Evolutionary conservation across 2,797 vertebrate species (phyloP), one percentile per base, ranked within the genome.

Genomic region (Melanotaenia parkinsoni): DNA sequence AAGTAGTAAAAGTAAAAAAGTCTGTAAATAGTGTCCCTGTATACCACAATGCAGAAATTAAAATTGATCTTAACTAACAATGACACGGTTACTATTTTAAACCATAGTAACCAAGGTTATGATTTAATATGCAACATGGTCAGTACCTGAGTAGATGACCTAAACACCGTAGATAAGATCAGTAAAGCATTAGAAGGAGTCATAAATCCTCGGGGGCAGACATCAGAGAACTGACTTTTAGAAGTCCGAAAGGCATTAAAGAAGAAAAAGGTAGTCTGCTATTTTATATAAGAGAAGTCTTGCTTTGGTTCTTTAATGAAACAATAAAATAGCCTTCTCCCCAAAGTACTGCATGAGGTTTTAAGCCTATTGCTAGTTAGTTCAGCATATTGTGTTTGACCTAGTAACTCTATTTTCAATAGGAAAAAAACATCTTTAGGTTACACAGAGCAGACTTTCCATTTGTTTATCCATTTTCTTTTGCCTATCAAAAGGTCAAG

Each of bases 1-100:
- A 12, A 74, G 18, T 50, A 78, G 50, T 16, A 61, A 70, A 76
- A 71, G 24, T 77, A 16, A 56, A 76, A 50, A 22, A 10, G 47
- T 50, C 33, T 76, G 54, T 33, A n/a, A 5, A 56, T 4, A 56
- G 38, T 10, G 7, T 74, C 5, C 20, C 13, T 62, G 16, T 9
- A 61, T 75, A 67, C 26, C 35, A 54, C 11, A 37, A 1, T 35
- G 13, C 30, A 45, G 14, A 4, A 63, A 43, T 22, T 59, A 18
- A 22, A 18, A 38, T 57, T 16, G 24, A 67, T 58, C 0, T 47
- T 45, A 51, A 56, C 35, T 5, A 60, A 67, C 47, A 74, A 35
- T 35, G 10, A 32, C 22, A 53, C 11, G 9, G 24, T 18, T 32
- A 37, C 10, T 32, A 64, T 8, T 32, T 10, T 30, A 65, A 59